phyloP scores from a whole-genome alignment of 2,113 vertebrate genomes.

The Piaya cayana region DNA sequence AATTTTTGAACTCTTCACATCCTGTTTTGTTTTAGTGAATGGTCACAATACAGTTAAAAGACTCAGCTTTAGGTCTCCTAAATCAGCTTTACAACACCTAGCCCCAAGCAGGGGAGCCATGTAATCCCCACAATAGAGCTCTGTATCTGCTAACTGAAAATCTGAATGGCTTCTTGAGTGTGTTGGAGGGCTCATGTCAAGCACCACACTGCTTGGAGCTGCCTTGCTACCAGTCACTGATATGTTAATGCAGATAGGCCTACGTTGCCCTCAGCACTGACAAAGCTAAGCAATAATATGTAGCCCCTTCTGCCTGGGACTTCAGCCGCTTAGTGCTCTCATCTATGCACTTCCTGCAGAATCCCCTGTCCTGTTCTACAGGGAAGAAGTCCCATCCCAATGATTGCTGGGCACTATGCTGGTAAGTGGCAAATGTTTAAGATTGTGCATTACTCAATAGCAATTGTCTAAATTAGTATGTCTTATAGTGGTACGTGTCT shows the following conservation, averaged over 20 bases:
- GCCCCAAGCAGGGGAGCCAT: accelerated
- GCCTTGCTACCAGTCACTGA: neutral
- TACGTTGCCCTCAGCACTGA: neutral
- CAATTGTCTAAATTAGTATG: too few species aligned
- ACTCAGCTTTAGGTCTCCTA: neutral
- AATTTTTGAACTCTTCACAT: neutral
- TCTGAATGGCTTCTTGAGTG: neutral
- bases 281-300: neutral
- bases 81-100: neutral
- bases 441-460: too few species aligned
- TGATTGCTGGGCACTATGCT: neutral
- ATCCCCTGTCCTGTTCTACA: neutral
- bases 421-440: too few species aligned
- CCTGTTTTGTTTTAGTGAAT: neutral
- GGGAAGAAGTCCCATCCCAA: neutral
- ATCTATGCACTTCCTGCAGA: neutral
- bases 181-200: accelerated
- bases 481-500: too few species aligned
- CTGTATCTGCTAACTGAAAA: neutral
- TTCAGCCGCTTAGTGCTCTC: too few species aligned
- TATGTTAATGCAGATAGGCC: neutral
- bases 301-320: too few species aligned
- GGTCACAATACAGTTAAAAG: neutral
- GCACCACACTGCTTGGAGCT: neutral
- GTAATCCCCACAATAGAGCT: neutral